phyloP scores from a whole-genome alignment of 2,113 vertebrate species.

The Willisornis vidua region DNA sequence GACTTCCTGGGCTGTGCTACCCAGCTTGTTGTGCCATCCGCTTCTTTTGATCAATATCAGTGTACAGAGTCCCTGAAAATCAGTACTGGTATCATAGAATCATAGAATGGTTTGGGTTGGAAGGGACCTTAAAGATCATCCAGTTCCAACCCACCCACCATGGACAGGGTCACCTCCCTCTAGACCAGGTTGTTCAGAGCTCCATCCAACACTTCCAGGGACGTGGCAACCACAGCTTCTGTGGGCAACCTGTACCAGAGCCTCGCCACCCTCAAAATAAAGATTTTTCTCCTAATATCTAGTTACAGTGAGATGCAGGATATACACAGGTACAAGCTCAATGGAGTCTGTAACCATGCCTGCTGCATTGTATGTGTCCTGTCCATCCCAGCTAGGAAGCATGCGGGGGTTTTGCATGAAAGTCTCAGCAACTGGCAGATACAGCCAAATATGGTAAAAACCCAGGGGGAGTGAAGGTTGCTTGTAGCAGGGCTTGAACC shows the following conservation, averaged over 20 bases:
- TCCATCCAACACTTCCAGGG: background rate
- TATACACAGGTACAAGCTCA: background rate
- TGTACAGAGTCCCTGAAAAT: background rate
- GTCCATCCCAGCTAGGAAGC: background rate
- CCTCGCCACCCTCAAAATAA: background rate
- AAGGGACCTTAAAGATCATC: background rate
- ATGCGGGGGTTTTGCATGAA: background rate
- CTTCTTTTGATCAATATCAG: background rate
- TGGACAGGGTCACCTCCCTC: background rate
- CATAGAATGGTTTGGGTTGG: background rate
- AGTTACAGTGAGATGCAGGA: background rate
- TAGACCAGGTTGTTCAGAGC: background rate
- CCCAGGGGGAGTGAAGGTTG: background rate
- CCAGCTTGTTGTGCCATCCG: rapidly evolving
- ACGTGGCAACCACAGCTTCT: background rate
- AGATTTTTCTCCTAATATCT: background rate
- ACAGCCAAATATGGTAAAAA: background rate
- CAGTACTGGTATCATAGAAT: background rate
- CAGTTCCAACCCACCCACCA: background rate
- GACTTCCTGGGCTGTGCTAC: background rate
- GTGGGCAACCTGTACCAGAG: background rate
- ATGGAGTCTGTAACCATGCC: background rate
- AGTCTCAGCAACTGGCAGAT: background rate
- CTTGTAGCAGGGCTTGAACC: background rate
- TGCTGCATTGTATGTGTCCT: background rate